These are phyloP conservation scores for Pristiophorus japonicus DNA, from an alignment of 2,113 vertebrate genomes.

Conservation along the genomic window DNA sequence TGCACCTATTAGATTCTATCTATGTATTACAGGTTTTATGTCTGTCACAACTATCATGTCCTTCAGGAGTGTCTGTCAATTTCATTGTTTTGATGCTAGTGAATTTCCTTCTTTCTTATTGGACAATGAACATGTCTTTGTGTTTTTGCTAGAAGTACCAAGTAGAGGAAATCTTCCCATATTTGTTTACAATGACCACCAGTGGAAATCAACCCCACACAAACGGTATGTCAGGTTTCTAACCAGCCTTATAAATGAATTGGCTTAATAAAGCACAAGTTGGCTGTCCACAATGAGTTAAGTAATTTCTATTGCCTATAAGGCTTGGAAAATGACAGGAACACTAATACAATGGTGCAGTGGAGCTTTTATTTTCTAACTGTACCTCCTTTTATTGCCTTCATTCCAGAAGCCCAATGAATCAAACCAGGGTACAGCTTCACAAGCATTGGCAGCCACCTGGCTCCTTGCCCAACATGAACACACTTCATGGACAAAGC, in stretches of 20 bases:
- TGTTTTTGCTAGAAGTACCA: background rate
- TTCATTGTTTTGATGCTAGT: background rate
- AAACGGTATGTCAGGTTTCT: too few relatives aligned
- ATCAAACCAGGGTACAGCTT: background rate
- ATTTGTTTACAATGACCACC: background rate
- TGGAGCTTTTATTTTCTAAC: background rate
- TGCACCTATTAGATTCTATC: background rate
- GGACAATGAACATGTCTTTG: background rate
- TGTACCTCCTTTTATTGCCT: background rate
- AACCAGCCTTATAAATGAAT: background rate
- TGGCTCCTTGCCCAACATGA: background rate
- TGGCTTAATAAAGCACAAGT: background rate
- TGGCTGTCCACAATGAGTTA: background rate
- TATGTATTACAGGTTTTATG: background rate
- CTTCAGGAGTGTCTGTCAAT: background rate
- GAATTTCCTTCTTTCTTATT: background rate
- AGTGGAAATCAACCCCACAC: background rate
- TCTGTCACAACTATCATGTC: background rate
- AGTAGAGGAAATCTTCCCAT: too few relatives aligned
- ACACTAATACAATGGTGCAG: background rate
- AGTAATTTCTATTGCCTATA: background rate
- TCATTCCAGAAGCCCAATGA: background rate
- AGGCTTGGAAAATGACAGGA: background rate
- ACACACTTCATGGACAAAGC: background rate
- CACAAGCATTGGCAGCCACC: background rate